Base-by-base conservation (phyloP, 2,888 invertebrate genomes). In the Latheticus oryzae region DNA sequence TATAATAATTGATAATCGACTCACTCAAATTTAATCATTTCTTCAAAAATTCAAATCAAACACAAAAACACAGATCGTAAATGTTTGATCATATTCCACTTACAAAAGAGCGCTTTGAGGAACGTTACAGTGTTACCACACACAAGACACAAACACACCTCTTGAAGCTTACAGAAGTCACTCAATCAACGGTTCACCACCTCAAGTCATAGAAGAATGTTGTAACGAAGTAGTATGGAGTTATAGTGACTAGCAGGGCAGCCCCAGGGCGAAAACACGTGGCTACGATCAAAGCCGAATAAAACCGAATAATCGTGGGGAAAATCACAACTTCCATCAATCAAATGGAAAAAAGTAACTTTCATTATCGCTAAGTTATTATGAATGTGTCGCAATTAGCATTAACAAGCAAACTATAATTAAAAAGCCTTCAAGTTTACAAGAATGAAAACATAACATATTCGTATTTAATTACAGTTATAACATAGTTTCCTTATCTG, bases 121-220 rank as follows among this genome's bases (percentile, higher is more conserved):
- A 35, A 9, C 2, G 35, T 7, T 35, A 11, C 11, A 32, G 21
- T 15, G 8, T 13, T 8, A 16, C 28, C 35, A 56, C 57, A 58
- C 52, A 51, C 32, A 45, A 38, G 15, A 28, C 50, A 26, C 24
- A 45, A 3, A 45, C 32, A 45, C 32, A 15, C 47, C 12, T 45
- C 30, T 13, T n/a, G 13, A n/a, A 24, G 35, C 48, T 33, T 23
- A 17, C 50, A 35, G 51, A 50, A 61, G 61, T 53, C 60, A 60
- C 61, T 69, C 69, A 67, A 68, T 71, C 71, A 68, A 66, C 68
- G 62, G 65, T 64, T 67, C 67, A 67, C 67, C 71, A 71, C 69
- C 69, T 68, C 68, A 61, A 68, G 69, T 69, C 67, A 67, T 64
- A 64, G 65, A 64, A 61, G 66, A 65, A 59, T 61, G 56, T 61